Evolutionary conservation across 2,797 vertebrate species (phyloP).

Genomic region (Acrossocheilus fasciatus): DNA sequence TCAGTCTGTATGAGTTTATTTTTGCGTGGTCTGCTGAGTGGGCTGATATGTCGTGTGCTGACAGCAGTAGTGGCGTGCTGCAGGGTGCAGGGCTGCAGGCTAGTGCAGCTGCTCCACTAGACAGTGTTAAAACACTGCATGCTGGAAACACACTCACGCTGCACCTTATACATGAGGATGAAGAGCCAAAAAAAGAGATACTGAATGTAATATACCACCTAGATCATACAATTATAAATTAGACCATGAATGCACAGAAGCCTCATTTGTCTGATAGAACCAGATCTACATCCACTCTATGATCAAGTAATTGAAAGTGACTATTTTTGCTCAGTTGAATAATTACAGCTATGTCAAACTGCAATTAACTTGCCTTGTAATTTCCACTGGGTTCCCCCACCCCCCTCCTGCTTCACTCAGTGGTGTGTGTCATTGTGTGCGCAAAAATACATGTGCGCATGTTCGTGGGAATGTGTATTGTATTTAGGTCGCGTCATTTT

Average conservation of each 20-base stretch:
- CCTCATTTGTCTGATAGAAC: slow-evolving; percentile 42
- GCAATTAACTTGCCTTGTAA: slow-evolving; percentile 78
- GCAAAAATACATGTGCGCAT: neutral
- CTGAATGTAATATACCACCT: neutral
- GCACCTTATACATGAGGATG: slow-evolving; percentile 27
- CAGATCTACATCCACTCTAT: slow-evolving; percentile 72
- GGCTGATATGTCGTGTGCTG: slow-evolving; percentile 71
- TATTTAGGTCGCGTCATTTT: slow-evolving; percentile 34
- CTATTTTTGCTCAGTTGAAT: slow-evolving; percentile 78
- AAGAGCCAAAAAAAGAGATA: neutral
- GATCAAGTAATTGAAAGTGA: slow-evolving; percentile 74
- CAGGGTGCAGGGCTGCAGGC: slow-evolving; percentile 66
- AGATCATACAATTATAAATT: slow-evolving; percentile 15
- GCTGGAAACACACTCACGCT: slow-evolving; percentile 8
- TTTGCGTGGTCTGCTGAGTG: slow-evolving; percentile 64
- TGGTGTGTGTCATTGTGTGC: neutral
- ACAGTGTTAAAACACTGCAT: slow-evolving; percentile 44
- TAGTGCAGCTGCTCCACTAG: slow-evolving; percentile 76
- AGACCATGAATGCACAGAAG: slow-evolving; percentile 13
- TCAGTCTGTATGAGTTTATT: slow-evolving; percentile 45
- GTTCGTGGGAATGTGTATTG: slow-evolving; percentile 3
- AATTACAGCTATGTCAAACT: slow-evolving; percentile 81
- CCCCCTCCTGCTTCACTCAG: slow-evolving; percentile 15
- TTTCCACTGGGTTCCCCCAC: slow-evolving; percentile 69
- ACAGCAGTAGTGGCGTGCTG: slow-evolving; percentile 69